Evolutionary conservation across 92 coral and sea anemone species (phyloP).

Genomic region (Chrysogorgia sp.): DNA sequence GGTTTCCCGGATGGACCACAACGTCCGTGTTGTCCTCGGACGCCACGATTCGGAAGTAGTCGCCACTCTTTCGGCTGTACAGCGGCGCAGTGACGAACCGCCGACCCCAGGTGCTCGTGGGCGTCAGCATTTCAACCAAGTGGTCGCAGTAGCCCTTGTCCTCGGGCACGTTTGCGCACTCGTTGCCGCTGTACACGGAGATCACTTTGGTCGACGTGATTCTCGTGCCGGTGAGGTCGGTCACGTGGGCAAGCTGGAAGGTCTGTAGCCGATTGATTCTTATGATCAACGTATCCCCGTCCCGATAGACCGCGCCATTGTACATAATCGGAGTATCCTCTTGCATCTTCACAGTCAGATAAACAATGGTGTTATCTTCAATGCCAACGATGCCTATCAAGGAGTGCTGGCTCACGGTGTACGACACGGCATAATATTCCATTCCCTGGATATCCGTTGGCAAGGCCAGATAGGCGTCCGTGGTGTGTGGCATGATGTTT

Average conservation of each 20-base stretch:
- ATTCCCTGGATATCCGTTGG: conserved; percentile 67
- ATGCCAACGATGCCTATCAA: conserved; percentile 74
- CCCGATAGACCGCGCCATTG: conserved; percentile 17
- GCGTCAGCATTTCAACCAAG: conserved; percentile 83
- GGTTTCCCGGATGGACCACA: conserved; percentile 39
- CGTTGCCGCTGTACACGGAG: conserved; percentile 85
- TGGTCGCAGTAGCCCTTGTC: conserved; percentile 64
- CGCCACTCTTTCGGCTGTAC: conserved; percentile 58
- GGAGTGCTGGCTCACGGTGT: conserved; percentile 46
- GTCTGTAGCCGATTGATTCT: conserved; percentile 59
- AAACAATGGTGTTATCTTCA: conserved; percentile 51
- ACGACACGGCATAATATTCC: conserved; percentile 77
- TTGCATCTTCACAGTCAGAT: conserved; percentile 21
- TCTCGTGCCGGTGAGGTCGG: conserved; percentile 71
- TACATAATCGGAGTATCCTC: conserved; percentile 12
- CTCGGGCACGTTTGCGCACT: conserved; percentile 74
- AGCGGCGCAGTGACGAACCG: conserved; percentile 76
- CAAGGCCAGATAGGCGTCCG: conserved; percentile 82
- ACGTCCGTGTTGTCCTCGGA: conserved; percentile 65
- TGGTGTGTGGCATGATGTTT: conserved; percentile 36
- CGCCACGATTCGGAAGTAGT: conserved; percentile 73
- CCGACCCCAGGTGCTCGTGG: conserved; percentile 71
- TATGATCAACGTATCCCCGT: conserved; percentile 58
- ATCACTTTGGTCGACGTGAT: conserved; percentile 70
- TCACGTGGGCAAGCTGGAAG: conserved; percentile 59